A percentile compares a stretch with the other conserved stretches of the same genome.
Conservation (phyloP, 2,888 invertebrate genomes). For the Sarcophaga carnaria region DNA sequence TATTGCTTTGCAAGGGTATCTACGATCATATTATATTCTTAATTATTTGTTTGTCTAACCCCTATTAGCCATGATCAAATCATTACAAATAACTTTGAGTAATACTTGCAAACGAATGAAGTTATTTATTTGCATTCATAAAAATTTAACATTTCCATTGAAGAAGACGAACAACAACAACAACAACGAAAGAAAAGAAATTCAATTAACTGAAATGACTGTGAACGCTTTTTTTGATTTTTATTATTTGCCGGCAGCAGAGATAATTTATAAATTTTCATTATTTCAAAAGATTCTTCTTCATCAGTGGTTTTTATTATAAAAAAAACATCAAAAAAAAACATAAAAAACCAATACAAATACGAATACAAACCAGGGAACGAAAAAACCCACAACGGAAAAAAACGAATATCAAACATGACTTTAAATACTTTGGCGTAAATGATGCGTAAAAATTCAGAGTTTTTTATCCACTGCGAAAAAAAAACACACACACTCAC, state of each 20-base stretch:
- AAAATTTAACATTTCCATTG: too few species aligned
- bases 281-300: slow-evolving; percentile 58
- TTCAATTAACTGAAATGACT: slow-evolving; percentile 64
- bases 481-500: slow-evolving; percentile 28
- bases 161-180: slow-evolving; percentile 36
- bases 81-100: too few species aligned
- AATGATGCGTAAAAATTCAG: slow-evolving; percentile 63
- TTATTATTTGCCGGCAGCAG: too few species aligned
- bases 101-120: too few species aligned
- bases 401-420: slow-evolving; percentile 58
- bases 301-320: slow-evolving; percentile 57
- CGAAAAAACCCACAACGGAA: neutral
- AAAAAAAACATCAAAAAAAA: neutral
- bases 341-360: slow-evolving; percentile 22
- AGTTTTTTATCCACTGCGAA: slow-evolving; percentile 32
- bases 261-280: slow-evolving; percentile 41
- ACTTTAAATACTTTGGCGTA: slow-evolving; percentile 63
- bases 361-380: neutral
- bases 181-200: slow-evolving; percentile 2
- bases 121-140: too few species aligned
- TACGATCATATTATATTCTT: too few species aligned
- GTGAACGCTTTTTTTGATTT: slow-evolving; percentile 9
- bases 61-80: too few species aligned
- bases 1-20: too few species aligned
- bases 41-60: too few species aligned